Conservation (phyloP, 1,140 invertebrate species). For the Papilio aristodemus region DNA sequence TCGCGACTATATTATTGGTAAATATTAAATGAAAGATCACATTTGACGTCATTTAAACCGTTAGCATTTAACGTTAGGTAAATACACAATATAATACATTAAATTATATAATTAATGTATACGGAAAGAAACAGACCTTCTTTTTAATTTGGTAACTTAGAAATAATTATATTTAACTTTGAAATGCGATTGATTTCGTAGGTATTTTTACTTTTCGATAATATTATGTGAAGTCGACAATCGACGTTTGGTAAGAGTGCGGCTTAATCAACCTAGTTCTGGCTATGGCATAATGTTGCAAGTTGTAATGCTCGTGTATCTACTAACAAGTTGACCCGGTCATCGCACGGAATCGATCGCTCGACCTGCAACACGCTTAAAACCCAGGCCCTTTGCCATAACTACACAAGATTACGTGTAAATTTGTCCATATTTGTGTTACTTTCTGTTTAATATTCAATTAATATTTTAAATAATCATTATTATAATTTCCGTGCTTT, state of each 20-base stretch:
- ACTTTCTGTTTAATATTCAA: background rate
- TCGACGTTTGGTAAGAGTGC: background rate
- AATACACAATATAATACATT: too few relatives aligned
- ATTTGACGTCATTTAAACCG: too few relatives aligned
- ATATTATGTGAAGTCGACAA: too few relatives aligned
- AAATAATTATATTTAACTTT: too few relatives aligned
- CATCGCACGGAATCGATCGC: conserved; percentile 47
- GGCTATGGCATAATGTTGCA: background rate
- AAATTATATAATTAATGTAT: too few relatives aligned
- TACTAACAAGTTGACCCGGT: conserved; percentile 50
- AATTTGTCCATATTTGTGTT: conserved; percentile 20
- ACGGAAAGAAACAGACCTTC: too few relatives aligned
- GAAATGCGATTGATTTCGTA: too few relatives aligned
- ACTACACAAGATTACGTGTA: conserved; percentile 26
- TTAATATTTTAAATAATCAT: background rate
- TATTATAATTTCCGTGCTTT: too few relatives aligned
- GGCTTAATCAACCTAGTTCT: background rate
- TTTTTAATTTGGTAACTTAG: too few relatives aligned
- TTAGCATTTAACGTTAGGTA: too few relatives aligned
- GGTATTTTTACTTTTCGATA: background rate
- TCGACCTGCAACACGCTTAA: conserved; percentile 30
- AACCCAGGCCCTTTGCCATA: conserved; percentile 30
- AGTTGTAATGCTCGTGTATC: conserved; percentile 34
- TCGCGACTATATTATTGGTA: too few relatives aligned
- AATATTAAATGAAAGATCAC: too few relatives aligned